Evolutionary conservation across 2,113 vertebrate genomes (phyloP).

Genomic region (Lipophrys pholis): DNA sequence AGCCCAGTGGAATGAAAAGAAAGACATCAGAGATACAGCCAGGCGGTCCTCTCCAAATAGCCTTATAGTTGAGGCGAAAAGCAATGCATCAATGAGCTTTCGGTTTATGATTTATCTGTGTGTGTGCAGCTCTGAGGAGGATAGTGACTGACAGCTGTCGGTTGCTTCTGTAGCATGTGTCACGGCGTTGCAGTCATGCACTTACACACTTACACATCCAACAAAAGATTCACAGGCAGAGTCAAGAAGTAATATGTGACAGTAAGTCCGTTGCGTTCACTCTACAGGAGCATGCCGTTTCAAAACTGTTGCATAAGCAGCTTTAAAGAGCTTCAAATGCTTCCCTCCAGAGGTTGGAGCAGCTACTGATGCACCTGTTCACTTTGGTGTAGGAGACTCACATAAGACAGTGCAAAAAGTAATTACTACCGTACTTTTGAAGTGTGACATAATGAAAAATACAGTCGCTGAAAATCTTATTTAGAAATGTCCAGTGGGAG

Average conservation of each 20-base stretch:
- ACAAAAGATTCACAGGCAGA: not conserved
- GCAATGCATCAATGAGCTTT: conserved; percentile 4
- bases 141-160: conserved; percentile 18
- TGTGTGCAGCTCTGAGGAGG: not conserved
- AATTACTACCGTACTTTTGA: too few species aligned
- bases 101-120: not conserved
- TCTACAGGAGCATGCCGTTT: not conserved
- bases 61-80: not conserved
- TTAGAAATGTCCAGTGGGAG: not conserved
- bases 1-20: conserved; percentile 34
- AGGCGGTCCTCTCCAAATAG: conserved; percentile 26
- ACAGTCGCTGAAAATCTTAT: not conserved
- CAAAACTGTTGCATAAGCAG: not conserved
- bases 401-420: too few species aligned
- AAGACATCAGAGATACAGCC: conserved; percentile 31
- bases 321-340: conserved; percentile 1
- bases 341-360: not conserved
- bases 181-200: not conserved
- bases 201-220: not conserved
- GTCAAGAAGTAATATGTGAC: too few species aligned
- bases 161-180: not conserved
- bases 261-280: not conserved
- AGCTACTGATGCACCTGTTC: conserved; percentile 10
- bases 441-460: not conserved
- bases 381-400: not conserved